These are phyloP conservation scores for Myocastor coypus DNA, from an alignment of 2,113 vertebrate genomes.

Conservation along the genomic window DNA sequence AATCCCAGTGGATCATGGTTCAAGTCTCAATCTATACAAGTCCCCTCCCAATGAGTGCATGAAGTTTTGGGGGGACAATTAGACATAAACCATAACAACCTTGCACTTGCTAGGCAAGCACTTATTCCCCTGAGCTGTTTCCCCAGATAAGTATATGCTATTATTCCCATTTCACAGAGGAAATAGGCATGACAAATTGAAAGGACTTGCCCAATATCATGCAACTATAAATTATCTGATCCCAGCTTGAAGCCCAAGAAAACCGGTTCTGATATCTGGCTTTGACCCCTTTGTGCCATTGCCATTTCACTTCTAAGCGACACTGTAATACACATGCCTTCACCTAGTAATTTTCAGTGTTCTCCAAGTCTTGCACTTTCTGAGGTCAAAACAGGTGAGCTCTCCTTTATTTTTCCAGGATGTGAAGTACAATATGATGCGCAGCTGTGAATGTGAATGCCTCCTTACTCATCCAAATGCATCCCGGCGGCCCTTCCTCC, in stretches of 20 bases:
- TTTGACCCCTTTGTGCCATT: background rate
- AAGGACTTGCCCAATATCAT: background rate
- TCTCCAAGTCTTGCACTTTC: background rate
- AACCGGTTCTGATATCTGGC: background rate
- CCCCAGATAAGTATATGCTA: too few relatives aligned
- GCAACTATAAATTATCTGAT: background rate
- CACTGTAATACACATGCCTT: background rate
- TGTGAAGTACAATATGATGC: background rate
- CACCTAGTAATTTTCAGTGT: background rate
- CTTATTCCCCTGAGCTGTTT: too few relatives aligned
- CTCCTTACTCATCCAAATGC: background rate
- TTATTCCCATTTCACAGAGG: background rate
- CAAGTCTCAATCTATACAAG: too few relatives aligned
- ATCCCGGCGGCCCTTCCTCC: background rate
- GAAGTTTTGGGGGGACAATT: too few relatives aligned
- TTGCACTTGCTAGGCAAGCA: too few relatives aligned
- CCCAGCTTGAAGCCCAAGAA: background rate
- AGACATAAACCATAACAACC: too few relatives aligned
- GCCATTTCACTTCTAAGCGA: background rate
- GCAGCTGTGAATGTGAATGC: background rate
- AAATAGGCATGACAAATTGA: constrained; percentile 2
- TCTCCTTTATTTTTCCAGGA: background rate
- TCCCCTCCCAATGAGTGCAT: too few relatives aligned
- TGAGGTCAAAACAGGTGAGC: background rate
- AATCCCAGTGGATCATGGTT: too few relatives aligned